Conservation (phyloP, 2,113 vertebrate genomes). For the Morone chrysops region DNA sequence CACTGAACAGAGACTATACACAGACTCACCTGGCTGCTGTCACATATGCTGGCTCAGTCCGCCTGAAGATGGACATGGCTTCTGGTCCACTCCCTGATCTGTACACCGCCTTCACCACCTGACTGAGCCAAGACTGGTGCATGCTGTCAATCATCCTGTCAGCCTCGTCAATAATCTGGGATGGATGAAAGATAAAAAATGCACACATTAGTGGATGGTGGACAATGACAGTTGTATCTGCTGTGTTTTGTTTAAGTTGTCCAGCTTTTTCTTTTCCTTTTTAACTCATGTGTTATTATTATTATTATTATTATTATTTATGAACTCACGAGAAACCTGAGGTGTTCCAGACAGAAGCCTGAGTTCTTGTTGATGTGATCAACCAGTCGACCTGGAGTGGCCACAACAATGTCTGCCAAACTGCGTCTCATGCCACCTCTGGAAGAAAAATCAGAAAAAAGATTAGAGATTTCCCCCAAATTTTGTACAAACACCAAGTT, state of each 20-base stretch:
- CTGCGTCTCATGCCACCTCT: constrained; percentile 83
- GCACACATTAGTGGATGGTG: neutral
- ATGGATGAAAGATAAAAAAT: neutral
- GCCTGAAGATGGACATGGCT: constrained; percentile 78
- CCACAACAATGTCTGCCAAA: constrained; percentile 93
- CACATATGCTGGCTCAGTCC: constrained; percentile 77
- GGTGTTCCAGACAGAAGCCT: constrained; percentile 88
- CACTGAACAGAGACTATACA: no score
- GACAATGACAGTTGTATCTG: neutral
- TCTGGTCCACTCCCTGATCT: constrained; percentile 35
- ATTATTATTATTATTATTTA: neutral
- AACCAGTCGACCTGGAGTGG: constrained; percentile 94
- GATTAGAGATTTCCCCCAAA: neutral
- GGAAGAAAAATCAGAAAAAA: constrained; percentile 2
- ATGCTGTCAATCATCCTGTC: constrained; percentile 97
- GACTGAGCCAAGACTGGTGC: constrained; percentile 94
- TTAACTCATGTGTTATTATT: no score
- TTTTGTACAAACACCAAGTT: neutral
- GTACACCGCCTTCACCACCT: constrained; percentile 88
- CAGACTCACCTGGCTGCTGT: constrained; percentile 90
- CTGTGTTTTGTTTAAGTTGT: neutral
- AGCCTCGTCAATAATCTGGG: constrained; percentile 93
- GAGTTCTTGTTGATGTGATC: constrained; percentile 93
- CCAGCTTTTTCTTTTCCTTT: no score
- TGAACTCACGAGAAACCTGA: constrained; percentile 91